Conservation (phyloP, 2,888 invertebrate species). For the Lasius fuliginosus region DNA sequence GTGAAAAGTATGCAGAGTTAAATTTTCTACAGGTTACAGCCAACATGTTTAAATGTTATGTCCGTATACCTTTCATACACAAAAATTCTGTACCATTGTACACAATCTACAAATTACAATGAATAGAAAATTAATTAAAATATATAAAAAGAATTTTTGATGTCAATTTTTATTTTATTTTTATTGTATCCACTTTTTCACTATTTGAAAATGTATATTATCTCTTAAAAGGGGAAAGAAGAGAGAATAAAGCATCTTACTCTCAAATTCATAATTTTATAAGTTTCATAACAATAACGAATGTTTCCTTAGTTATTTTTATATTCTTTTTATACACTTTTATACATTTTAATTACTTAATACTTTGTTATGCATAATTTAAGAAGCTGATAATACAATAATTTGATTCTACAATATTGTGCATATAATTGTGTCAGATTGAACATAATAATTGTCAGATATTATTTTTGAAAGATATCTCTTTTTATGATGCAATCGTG, state of each 20-base stretch:
- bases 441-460: neutral
- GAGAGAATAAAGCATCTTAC: neutral
- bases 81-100: constrained; percentile 34
- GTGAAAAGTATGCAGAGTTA: constrained; percentile 50
- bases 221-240: neutral
- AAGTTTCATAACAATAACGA: neutral
- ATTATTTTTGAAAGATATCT: constrained; percentile 2
- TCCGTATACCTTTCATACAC: constrained; percentile 55
- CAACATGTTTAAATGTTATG: constrained; percentile 67
- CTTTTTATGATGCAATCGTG: neutral
- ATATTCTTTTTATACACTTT: no score
- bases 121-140: constrained; percentile 48
- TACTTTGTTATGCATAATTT: neutral
- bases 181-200: constrained; percentile 7
- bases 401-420: constrained; percentile 1
- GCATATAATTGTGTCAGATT: neutral
- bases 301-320: constrained; percentile 2
- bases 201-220: neutral
- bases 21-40: constrained; percentile 64
- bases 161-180: neutral
- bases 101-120: constrained; percentile 37
- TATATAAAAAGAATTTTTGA: constrained; percentile 33
- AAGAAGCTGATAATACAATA: neutral
- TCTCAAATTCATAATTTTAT: constrained; percentile 12
- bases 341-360: neutral